phyloP scores from a whole-genome alignment of 2,797 vertebrate genomes.

The Labroides dimidiatus region DNA sequence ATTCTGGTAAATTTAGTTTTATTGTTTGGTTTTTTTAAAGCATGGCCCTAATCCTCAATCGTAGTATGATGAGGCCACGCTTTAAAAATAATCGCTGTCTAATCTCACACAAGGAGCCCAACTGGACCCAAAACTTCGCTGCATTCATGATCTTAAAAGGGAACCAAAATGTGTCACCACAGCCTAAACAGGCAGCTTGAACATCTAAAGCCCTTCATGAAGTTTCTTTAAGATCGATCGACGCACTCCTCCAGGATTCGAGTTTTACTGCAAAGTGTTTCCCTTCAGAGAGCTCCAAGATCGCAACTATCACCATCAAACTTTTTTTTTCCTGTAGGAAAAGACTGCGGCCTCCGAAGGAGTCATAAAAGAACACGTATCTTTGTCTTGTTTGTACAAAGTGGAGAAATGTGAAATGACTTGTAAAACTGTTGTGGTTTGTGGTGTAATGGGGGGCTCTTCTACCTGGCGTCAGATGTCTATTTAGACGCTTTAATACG shows the following conservation, averaged over 20 bases:
- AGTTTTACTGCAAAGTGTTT: no score
- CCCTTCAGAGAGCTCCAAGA: not conserved
- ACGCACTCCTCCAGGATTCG: no score
- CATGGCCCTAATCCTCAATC: no score
- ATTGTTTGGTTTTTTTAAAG: no score
- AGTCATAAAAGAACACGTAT: conserved; percentile 2
- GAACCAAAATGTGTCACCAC: not conserved
- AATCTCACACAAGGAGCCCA: not conserved
- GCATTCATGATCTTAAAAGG: not conserved
- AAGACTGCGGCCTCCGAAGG: not conserved
- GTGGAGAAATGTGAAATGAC: conserved; percentile 16
- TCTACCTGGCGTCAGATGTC: conserved; percentile 39
- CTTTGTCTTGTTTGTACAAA: not conserved
- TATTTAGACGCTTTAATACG: conserved; percentile 38
- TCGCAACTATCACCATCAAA: not conserved
- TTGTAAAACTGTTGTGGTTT: conserved; percentile 31
- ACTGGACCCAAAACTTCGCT: not conserved
- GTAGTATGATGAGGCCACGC: not conserved
- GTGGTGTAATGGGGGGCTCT: conserved; percentile 18
- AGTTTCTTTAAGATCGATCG: no score
- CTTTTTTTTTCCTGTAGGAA: not conserved
- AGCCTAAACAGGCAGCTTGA: not conserved
- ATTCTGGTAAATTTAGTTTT: no score
- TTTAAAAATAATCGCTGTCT: not conserved
- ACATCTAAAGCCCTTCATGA: no score